Evolutionary conservation across 2,113 vertebrate genomes (phyloP).

Genomic region (Pelobates fuscus): DNA sequence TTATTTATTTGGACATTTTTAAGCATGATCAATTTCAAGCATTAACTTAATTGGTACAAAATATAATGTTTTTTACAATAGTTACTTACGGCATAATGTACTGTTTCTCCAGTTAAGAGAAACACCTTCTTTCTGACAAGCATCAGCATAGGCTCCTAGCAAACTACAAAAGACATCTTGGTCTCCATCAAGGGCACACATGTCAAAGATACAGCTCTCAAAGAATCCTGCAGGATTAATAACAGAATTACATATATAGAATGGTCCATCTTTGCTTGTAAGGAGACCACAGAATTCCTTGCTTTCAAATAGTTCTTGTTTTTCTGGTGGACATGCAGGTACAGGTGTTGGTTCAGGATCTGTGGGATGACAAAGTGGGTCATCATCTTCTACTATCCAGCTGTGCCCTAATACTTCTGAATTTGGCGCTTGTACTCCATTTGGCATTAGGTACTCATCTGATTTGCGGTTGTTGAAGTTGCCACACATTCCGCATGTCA

Average conservation of each 20-base stretch:
- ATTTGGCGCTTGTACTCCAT: conserved; percentile 47
- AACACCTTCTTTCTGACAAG: conserved; percentile 68
- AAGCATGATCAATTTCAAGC: no score
- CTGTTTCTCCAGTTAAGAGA: conserved; percentile 69
- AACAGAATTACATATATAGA: conserved; percentile 62
- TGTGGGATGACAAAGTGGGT: conserved; percentile 20
- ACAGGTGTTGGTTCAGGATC: conserved; percentile 46
- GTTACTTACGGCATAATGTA: conserved; percentile 70
- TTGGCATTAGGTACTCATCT: conserved; percentile 62
- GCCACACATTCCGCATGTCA: conserved; percentile 73
- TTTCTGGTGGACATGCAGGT: conserved; percentile 55
- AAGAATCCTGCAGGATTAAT: conserved; percentile 63
- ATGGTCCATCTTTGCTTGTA: conserved; percentile 61
- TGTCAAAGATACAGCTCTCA: conserved; percentile 63
- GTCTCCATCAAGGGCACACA: conserved; percentile 67
- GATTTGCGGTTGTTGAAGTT: conserved; percentile 65
- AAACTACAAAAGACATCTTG: conserved; percentile 59
- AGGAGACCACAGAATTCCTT: conserved; percentile 67
- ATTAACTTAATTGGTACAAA: no score
- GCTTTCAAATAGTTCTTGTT: conserved; percentile 55
- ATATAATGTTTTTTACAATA: background rate
- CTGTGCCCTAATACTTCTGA: conserved; percentile 56
- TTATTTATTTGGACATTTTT: no score
- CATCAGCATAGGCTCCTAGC: conserved; percentile 58
- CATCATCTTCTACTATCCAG: conserved; percentile 55